phyloP scores from a whole-genome alignment of 2,888 invertebrate genomes.

The Phymatocera aterrima region DNA sequence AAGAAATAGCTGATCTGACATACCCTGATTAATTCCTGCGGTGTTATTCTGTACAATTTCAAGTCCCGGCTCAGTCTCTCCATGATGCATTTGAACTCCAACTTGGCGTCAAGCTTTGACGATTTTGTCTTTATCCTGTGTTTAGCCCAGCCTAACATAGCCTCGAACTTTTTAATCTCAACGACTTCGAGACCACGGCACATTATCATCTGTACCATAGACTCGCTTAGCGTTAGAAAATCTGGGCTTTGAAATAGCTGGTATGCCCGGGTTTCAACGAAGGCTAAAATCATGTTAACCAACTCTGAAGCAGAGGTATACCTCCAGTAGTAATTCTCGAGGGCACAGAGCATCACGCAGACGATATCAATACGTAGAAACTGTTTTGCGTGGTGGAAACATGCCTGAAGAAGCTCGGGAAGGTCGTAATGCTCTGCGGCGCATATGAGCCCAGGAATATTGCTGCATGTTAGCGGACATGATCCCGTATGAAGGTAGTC shows the following conservation, averaged over 20 bases:
- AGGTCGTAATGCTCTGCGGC: slow-evolving; percentile 96
- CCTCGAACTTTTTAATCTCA: slow-evolving; percentile 94
- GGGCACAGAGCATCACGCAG: slow-evolving; percentile 93
- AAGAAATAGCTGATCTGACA: slow-evolving; percentile 38
- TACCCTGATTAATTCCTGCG: slow-evolving; percentile 93
- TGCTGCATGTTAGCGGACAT: slow-evolving; percentile 93
- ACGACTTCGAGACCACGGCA: slow-evolving; percentile 92
- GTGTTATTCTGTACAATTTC: slow-evolving; percentile 92
- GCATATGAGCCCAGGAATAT: slow-evolving; percentile 94
- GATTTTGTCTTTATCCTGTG: slow-evolving; percentile 85
- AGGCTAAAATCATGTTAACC: slow-evolving; percentile 95
- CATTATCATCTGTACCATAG: slow-evolving; percentile 97
- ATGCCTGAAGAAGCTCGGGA: slow-evolving; percentile 93
- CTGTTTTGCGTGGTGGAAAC: slow-evolving; percentile 97
- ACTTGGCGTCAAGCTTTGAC: slow-evolving; percentile 84
- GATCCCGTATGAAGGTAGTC: slow-evolving; percentile 96
- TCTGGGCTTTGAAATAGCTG: slow-evolving; percentile 90
- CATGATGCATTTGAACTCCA: slow-evolving; percentile 96
- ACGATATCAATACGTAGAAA: slow-evolving; percentile 94
- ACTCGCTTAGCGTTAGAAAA: slow-evolving; percentile 92
- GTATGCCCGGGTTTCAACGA: slow-evolving; percentile 91
- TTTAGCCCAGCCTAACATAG: slow-evolving; percentile 93
- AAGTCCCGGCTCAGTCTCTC: slow-evolving; percentile 92
- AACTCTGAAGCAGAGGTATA: slow-evolving; percentile 95
- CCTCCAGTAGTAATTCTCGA: slow-evolving; percentile 97